Evolutionary conservation across 92 coral and sea anemone species (phyloP).

Genomic region (Anthopleura xanthogrammica): DNA sequence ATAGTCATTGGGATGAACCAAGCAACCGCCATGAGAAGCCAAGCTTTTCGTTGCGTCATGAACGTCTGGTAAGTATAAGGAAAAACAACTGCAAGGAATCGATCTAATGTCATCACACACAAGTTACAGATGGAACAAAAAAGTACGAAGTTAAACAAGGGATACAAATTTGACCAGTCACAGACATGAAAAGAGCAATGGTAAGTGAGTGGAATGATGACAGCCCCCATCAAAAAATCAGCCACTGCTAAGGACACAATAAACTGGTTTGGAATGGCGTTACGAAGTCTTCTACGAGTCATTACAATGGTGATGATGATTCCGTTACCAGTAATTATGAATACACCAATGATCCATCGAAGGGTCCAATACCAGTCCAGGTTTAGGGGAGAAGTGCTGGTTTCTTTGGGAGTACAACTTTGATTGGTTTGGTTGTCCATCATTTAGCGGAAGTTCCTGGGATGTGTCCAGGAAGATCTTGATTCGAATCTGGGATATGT

Average conservation of each 20-base stretch:
- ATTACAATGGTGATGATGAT: neutral
- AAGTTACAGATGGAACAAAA: slow-evolving; percentile 65
- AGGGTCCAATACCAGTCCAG: slow-evolving; percentile 10
- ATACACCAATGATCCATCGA: neutral
- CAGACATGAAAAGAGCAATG: neutral
- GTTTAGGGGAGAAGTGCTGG: neutral
- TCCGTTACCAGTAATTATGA: neutral
- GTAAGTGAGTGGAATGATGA: neutral
- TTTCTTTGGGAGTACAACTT: neutral
- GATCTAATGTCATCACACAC: slow-evolving; percentile 73
- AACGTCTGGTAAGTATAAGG: slow-evolving; percentile 63
- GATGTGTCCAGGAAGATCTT: neutral
- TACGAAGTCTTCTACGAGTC: neutral
- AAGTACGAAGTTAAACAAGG: slow-evolving; percentile 60
- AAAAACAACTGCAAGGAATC: slow-evolving; percentile 66
- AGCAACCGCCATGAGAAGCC: slow-evolving; percentile 35
- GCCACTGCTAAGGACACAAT: slow-evolving; percentile 15
- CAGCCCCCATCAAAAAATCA: neutral
- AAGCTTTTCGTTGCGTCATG: slow-evolving; percentile 55
- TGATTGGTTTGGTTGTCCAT: neutral
- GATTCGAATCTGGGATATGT: neutral
- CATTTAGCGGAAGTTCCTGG: neutral
- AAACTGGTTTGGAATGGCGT: neutral
- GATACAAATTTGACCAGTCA: neutral
- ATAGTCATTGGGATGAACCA: slow-evolving; percentile 63